Evolutionary conservation across 2,888 invertebrate species (phyloP).

Genomic region (Esperia sulphurella): DNA sequence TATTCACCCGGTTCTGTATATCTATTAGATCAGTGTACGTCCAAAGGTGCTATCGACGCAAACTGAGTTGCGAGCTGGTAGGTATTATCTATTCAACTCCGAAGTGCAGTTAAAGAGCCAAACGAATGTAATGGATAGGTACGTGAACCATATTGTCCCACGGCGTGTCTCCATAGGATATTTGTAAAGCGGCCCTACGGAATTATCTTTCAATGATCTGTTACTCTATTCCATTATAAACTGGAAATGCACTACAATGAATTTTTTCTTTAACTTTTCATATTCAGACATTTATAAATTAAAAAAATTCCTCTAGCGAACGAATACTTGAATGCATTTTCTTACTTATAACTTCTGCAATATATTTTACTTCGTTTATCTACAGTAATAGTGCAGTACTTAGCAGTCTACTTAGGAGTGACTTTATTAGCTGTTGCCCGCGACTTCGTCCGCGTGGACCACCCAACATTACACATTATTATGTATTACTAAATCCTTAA

Average conservation of each 20-base stretch:
- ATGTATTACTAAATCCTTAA: too few species aligned
- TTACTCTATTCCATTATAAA: neutral
- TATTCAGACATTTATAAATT: too few species aligned
- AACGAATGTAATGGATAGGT: constrained; percentile 15
- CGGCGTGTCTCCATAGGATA: constrained; percentile 33
- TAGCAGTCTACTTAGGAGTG: too few species aligned
- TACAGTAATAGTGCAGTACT: too few species aligned
- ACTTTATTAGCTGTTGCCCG: too few species aligned
- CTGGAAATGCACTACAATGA: neutral
- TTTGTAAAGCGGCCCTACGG: constrained; percentile 38
- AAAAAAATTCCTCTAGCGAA: too few species aligned
- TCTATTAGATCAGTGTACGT: constrained; percentile 17
- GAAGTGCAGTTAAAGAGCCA: constrained; percentile 31
- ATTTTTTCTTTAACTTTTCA: too few species aligned
- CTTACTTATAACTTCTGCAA: too few species aligned
- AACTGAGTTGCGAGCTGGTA: constrained; percentile 20
- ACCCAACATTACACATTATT: too few species aligned
- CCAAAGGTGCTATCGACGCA: constrained; percentile 23
- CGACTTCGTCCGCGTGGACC: too few species aligned
- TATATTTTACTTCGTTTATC: too few species aligned
- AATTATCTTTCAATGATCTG: neutral
- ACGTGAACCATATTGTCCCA: constrained; percentile 36
- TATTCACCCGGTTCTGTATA: constrained; percentile 21
- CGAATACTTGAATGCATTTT: too few species aligned
- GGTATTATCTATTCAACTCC: constrained; percentile 35